Base-by-base conservation (phyloP, 1,140 invertebrate species). In the Tachypleus tridentatus region DNA sequence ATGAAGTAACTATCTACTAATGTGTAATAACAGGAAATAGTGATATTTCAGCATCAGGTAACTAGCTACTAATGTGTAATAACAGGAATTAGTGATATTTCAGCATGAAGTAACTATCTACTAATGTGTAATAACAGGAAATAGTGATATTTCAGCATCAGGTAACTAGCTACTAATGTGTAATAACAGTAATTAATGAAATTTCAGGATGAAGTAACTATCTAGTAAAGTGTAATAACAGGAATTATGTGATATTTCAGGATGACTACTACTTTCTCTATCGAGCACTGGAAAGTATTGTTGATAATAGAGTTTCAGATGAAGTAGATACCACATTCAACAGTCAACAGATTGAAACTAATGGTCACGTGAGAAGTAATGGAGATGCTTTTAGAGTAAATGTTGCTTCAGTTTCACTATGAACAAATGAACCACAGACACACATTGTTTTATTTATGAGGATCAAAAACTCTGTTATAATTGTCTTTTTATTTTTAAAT, bases 191-290 rank as follows among this genome's bases (percentile, higher is more conserved):
- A 54, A 7, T 7, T 29, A 29, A 2, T 2, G 2, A 29, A 1
- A 29, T 29, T 29, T 29, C 29, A 29, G 29, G 0, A 29, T 57
- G 49, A 5, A n/a, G 5, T 53, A 53, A 7, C 10, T 6, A 49
- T 49, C 5, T 49, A 48, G 10, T 64, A 51, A 11, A 60, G 56
- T 51, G 8, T 50, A 86, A 29, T 29, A 29, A 29, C 29, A 29
- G 29, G 29, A 29, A 29, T 29, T 29, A 29, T 29, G 29, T 29
- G 0, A 29, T 29, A 29, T 29, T 29, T 29, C 29, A 29, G 81
- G 85, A 86, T 67, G 84, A 86, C 71, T 85, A 85, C 64, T 71
- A 82, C 64, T 80, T 85, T 70, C 73, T 87, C 60, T 87, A 86
- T 73, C 80, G 82, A 66, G 83, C 83, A 61, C 74, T 86, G 67